phyloP scores from a whole-genome alignment of 2,113 vertebrate species.

The Dryoscopus gambensis region DNA sequence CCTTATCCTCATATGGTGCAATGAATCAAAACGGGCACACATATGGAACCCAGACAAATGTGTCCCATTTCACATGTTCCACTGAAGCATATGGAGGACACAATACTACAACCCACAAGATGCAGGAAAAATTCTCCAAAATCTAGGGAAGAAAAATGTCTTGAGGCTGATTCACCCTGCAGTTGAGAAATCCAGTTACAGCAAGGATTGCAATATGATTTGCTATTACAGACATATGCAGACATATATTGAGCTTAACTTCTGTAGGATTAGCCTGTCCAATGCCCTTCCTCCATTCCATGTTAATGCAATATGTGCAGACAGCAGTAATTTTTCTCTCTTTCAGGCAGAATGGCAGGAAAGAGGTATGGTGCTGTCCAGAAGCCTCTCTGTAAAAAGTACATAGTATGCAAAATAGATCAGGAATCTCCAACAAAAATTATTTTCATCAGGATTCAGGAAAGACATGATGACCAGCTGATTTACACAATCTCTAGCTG shows the following conservation, averaged over 20 bases:
- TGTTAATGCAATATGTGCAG: not conserved
- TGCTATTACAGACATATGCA: not conserved
- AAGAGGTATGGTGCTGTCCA: not conserved
- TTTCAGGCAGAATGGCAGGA: not conserved
- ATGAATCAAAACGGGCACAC: not conserved
- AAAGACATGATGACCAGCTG: not conserved
- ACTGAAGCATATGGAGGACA: not conserved
- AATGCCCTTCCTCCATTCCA: not conserved
- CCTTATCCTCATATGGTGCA: not conserved
- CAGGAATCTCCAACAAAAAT: not conserved
- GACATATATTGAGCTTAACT: not conserved
- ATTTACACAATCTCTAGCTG: not conserved
- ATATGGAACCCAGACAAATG: accelerated
- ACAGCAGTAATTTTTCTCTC: not conserved
- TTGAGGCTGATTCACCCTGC: not conserved
- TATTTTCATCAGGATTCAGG: not conserved
- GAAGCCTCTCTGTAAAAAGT: not conserved
- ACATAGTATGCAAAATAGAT: not conserved
- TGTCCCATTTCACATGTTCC: not conserved
- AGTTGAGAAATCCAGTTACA: not conserved
- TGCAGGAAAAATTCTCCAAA: not conserved
- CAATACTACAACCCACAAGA: not conserved
- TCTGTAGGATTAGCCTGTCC: not conserved
- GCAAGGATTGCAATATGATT: not conserved
- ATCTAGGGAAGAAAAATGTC: not conserved